Percentiles rank a stretch among this genome's conserved stretches.
Conservation (phyloP, 2,113 vertebrate genomes). For the Actenoides lindsayi region DNA sequence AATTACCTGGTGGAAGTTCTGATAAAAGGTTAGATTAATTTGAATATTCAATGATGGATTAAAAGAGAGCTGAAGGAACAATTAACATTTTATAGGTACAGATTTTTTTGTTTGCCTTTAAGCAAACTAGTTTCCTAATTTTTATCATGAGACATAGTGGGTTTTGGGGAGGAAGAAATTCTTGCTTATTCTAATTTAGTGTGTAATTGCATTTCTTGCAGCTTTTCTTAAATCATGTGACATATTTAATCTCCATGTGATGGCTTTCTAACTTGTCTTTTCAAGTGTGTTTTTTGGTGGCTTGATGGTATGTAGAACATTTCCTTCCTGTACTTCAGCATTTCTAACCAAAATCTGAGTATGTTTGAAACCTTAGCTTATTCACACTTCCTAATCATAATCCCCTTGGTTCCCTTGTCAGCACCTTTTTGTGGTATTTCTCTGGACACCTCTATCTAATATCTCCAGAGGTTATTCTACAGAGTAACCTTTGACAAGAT, state of each 20-base stretch:
- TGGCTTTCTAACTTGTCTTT: conserved; percentile 54
- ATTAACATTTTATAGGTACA: not conserved
- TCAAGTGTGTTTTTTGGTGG: conserved; percentile 51
- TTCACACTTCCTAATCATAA: conserved; percentile 64
- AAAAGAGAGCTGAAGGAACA: not conserved
- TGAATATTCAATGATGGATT: not conserved
- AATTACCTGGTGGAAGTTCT: not conserved
- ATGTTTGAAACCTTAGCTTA: conserved; percentile 55
- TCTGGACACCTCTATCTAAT: conserved; percentile 63
- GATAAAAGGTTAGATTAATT: not conserved
- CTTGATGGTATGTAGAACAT: conserved; percentile 60
- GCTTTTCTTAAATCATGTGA: conserved; percentile 2
- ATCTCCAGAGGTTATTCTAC: conserved; percentile 61
- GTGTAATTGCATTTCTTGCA: conserved; percentile 1
- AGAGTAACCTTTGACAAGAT: conserved; percentile 70
- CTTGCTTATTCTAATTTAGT: not conserved
- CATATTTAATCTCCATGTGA: conserved; percentile 10
- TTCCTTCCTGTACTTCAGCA: conserved; percentile 43
- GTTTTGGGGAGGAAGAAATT: not conserved
- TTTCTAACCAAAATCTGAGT: conserved; percentile 53
- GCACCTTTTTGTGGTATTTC: conserved; percentile 56
- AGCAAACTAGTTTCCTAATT: not conserved
- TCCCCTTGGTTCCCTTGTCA: conserved; percentile 61
- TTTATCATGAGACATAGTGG: not conserved
- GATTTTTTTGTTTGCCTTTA: not conserved